Base-by-base conservation (phyloP, 2,888 invertebrate genomes). In the Pocota personata region DNA sequence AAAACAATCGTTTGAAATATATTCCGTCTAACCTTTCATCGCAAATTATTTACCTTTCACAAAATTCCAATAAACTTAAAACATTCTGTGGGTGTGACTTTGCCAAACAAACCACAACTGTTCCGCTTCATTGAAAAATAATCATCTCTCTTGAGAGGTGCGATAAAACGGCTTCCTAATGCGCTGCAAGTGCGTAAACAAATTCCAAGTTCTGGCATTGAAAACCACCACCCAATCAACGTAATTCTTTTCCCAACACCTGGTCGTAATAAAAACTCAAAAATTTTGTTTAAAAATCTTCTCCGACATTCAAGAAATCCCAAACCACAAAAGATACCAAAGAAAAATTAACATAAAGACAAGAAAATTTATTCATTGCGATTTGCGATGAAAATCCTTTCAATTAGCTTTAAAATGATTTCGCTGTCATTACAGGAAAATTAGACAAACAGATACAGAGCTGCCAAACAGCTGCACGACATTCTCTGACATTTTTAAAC, bases 321-420 rank as follows among this genome's bases (percentile, higher is more conserved):
- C 24, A 24, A 35, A 27, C 0, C 37, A 62, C 19, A 67, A 67
- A 43, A 43, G 57, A 37, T 16, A 40, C 10, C 21, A 37, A 3
- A 43, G 46, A 30, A n/a, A 10, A 6, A 10, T 24, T 35, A 14
- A 12, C 30, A 43, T 71, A 8, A 32, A 57, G 24, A 24, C 37
- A 32, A 10, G 24, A 48, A 52, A 30, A 37, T 55, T 21, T 48
- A 32, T 58, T 46, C 32, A 58, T n/a, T 24, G 4, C n/a, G n/a
- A 32, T 8, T 32, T 37, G 60, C 67, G 40, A 52, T 55, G 62
- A 55, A 32, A 75, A 69, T 75, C 55, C 58, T 60, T 84, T 84
- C 75, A 84, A 80, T 84, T 84, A 75, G 52, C 50, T 48, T n/a
- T n/a, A 8, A 64, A 79, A 64, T 73, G 60, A 79, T 60, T 52